Evolutionary conservation across 2,113 vertebrate species (phyloP).

Genomic region (Toxostoma redivivum): DNA sequence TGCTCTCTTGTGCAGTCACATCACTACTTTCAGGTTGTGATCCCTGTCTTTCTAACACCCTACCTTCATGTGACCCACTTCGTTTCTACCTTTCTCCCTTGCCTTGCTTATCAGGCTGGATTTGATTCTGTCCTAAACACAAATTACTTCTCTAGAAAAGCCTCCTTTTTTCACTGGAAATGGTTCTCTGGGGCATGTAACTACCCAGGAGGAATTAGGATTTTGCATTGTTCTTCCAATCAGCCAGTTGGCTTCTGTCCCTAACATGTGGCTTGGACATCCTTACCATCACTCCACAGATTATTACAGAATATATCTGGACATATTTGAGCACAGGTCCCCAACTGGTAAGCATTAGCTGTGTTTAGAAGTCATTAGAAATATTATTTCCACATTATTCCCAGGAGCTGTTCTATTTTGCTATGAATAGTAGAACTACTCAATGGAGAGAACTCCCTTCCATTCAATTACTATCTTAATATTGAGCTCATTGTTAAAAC

Average conservation of each 20-base stretch:
- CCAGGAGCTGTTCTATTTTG: not conserved
- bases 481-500: not conserved
- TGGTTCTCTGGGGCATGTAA: not conserved
- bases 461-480: not conserved
- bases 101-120: not conserved
- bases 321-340: not conserved
- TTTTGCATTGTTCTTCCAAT: not conserved
- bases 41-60: not conserved
- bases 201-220: not conserved
- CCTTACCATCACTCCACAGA: not conserved
- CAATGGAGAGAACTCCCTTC: not conserved
- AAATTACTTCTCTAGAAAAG: not conserved
- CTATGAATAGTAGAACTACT: not conserved
- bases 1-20: not conserved
- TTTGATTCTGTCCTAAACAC: not conserved
- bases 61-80: not conserved
- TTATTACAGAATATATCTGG: not conserved
- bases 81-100: not conserved
- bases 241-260: not conserved
- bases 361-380: not conserved
- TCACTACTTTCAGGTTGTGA: not conserved
- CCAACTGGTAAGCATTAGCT: rapidly evolving
- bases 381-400: not conserved
- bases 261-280: not conserved
- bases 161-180: not conserved